phyloP scores from a whole-genome alignment of 2,797 vertebrate genomes.

The Phrynocephalus guinanensis region DNA sequence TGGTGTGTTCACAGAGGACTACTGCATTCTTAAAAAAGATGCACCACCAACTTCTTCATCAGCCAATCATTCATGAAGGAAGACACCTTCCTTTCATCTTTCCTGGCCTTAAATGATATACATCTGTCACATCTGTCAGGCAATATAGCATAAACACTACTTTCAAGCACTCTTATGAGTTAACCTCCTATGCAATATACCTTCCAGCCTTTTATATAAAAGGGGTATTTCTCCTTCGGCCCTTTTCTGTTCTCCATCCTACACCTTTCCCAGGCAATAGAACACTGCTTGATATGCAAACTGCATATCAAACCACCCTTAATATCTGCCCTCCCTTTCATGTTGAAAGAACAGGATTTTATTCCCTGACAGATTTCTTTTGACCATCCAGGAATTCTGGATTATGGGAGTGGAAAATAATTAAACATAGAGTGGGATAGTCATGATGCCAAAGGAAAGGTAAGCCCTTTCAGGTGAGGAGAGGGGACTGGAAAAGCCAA shows the following conservation, averaged over 20 bases:
- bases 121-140: constrained; percentile 23
- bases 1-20: too few species aligned
- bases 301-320: constrained; percentile 37
- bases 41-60: not conserved
- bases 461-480: too few species aligned
- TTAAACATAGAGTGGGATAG: too few species aligned
- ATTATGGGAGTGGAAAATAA: too few species aligned
- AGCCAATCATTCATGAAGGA: not conserved
- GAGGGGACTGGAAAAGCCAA: too few species aligned
- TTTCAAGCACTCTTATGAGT: constrained; percentile 50
- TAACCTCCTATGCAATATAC: constrained; percentile 49
- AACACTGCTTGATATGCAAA: constrained; percentile 58
- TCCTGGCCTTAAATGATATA: not conserved
- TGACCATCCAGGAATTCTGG: not conserved
- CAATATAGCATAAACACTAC: constrained; percentile 56
- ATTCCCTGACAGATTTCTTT: constrained; percentile 25
- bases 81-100: not conserved
- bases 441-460: too few species aligned
- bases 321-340: constrained; percentile 45
- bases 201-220: constrained; percentile 56
- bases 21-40: not conserved
- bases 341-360: constrained; percentile 47
- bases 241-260: constrained; percentile 58
- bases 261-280: constrained; percentile 69
- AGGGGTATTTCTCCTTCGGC: constrained; percentile 55